phyloP scores from a whole-genome alignment of 2,797 vertebrate genomes.

The Acrossocheilus wenchowensis region DNA sequence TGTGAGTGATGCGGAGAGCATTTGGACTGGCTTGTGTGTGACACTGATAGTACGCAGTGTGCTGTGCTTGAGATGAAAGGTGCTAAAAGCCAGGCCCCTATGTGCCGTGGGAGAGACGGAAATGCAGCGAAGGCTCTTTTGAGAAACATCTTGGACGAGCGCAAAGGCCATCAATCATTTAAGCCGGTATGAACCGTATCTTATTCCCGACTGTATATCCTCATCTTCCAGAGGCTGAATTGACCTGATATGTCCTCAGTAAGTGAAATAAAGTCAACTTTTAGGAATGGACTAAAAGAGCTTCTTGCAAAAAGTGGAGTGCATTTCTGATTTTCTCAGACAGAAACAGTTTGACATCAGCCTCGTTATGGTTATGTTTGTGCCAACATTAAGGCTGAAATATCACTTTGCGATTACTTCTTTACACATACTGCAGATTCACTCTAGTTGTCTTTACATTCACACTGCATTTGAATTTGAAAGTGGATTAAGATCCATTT shows the following conservation, averaged over 20 bases:
- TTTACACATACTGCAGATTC: neutral
- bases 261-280: slow-evolving; percentile 20
- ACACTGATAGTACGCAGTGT: neutral
- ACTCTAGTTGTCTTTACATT: neutral
- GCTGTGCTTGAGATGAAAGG: slow-evolving; percentile 19
- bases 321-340: neutral
- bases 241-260: slow-evolving; percentile 39
- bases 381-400: neutral
- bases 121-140: slow-evolving; percentile 37
- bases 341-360: neutral
- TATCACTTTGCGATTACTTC: neutral
- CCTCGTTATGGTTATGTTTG: neutral
- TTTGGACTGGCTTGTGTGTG: slow-evolving; percentile 23
- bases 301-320: neutral
- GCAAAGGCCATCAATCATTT: slow-evolving; percentile 52
- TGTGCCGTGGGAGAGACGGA: slow-evolving; percentile 25
- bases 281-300: slow-evolving; percentile 5
- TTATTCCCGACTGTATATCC: slow-evolving; percentile 33
- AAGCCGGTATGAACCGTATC: neutral
- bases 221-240: slow-evolving; percentile 19
- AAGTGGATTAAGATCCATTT: neutral
- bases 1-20: neutral
- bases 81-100: slow-evolving; percentile 22
- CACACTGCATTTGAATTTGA: neutral
- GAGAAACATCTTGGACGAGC: slow-evolving; percentile 25